Evolutionary conservation across 2,888 invertebrate species (phyloP), one percentile per base, ranked within the genome.

Genomic region (Cabera pusaria): DNA sequence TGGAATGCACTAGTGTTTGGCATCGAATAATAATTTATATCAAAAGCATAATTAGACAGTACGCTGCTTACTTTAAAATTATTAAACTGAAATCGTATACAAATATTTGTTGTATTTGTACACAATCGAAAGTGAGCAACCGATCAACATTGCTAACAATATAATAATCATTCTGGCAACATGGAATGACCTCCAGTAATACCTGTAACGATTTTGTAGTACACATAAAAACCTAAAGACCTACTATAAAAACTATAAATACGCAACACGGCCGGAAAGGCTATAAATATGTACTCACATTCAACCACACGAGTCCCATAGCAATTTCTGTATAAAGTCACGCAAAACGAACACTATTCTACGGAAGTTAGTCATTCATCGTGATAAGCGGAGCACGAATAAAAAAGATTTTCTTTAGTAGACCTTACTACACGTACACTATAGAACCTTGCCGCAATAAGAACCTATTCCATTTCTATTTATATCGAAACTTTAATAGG

Each of bases 251-350:
- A 19, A 23, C 20, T 9, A 14, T n/a, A 45, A 43, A 49, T 44
- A 42, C 11, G 22, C 8, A 14, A 14, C 4, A 3, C 3, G 27
- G 34, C 45, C 45, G 39, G 29, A 26, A 35, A 35, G 5, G 17
- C 25, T 23, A 21, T 44, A 29, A 47, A 43, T 44, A 27, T 38
- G 3, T 17, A 25, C 29, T 24, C 34, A 12, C 37, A 38, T 44
- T 43, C 23, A 39, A 24, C 21, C 41, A 22, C 28, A 19, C 18
- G 12, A 32, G 14, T 27, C 32, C 36, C 35, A 36, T 35, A 40
- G 57, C 48, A 53, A 56, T 64, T 60, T 52, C 47, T 55, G 44
- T 45, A 46, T 35, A 45, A 34, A 57, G 65, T 66, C 63, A 66
- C 65, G 65, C 65, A 47, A 66, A 52, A 57, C 44, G 51, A 53